Evolutionary conservation across 2,797 vertebrate species (phyloP), one percentile per base, ranked within the genome.

Genomic region (Paramormyrops hopkinsi): DNA sequence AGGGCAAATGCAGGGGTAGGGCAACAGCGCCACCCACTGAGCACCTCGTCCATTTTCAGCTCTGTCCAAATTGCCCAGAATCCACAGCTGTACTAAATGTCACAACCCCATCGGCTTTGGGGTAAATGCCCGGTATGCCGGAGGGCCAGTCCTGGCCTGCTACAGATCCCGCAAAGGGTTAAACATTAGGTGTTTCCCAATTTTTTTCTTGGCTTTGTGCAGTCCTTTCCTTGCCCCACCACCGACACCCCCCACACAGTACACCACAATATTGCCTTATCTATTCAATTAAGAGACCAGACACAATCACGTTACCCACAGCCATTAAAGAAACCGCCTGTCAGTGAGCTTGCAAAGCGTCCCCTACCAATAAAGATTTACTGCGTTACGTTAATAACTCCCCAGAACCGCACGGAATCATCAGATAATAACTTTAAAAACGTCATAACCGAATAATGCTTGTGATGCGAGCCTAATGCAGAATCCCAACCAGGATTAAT

Each of bases 251-350:
- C 48, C 9, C 46, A 51, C 46, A 51, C 22, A 85, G 51, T 44
- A 85, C 46, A 85, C 82, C 82, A 85, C 44, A 85, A 48, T 44
- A 85, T 50, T 22, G 22, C 19, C 11, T 48, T 85, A 51, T 48
- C 44, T 85, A 48, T 85, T 85, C 82, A 85, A 51, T 85, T 85
- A 48, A 51, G 37, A 79, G 37, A 79, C 73, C 73, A 79, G 73
- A 79, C 14, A 44, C 73, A 79, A 79, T 44, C 73, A 44, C 2
- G 9, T n/a, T 17, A 53, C 44, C n/a, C n/a, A 85, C 50, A 85
- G 46, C 9, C 82, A 46, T 84, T 50, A 46, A 50, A 48, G 82
- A 50, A 9, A 50, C 22, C 11, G 48, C 48, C 8, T 29, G 83
- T 25, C 22, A 51, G 29, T 4, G 41, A 51, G 82, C 44, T 44